These are phyloP conservation scores for Julus scanicus DNA, from an alignment of 2,888 invertebrate genomes.

Conservation along the genomic window DNA sequence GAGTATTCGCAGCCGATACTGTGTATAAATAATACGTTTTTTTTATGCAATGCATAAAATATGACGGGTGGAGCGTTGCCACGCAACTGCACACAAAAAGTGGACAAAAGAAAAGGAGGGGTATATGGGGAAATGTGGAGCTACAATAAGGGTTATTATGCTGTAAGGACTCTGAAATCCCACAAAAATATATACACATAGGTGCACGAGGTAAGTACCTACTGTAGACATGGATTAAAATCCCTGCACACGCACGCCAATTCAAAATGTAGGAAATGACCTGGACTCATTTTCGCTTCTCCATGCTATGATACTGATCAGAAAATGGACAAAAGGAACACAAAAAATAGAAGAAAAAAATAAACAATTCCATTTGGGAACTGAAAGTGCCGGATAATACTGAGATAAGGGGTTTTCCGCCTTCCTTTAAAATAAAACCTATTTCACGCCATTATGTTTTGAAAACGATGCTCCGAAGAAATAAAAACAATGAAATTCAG, in stretches of 20 bases:
- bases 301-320: background rate
- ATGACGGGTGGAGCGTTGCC: conserved; percentile 47
- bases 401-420: background rate
- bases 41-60: conserved; percentile 45
- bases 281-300: conserved; percentile 32
- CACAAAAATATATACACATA: background rate
- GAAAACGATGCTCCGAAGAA: background rate
- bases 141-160: conserved; percentile 37
- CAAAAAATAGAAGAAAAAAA: background rate
- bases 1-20: background rate
- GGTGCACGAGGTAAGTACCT: background rate
- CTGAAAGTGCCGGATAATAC: background rate
- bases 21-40: conserved; percentile 31
- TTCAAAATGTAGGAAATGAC: background rate
- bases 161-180: conserved; percentile 13
- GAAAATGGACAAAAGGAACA: background rate
- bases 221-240: background rate
- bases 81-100: conserved; percentile 25
- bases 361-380: background rate
- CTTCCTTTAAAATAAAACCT: background rate
- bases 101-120: conserved; percentile 47
- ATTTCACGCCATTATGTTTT: conserved; percentile 27
- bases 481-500: conserved; percentile 19
- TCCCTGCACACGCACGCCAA: conserved; percentile 24
- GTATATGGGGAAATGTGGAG: background rate